Percentiles rank a stretch among this genome's conserved stretches.
phyloP scores from a whole-genome alignment of 2,113 vertebrate genomes.

The Hippopotamus amphibius region DNA sequence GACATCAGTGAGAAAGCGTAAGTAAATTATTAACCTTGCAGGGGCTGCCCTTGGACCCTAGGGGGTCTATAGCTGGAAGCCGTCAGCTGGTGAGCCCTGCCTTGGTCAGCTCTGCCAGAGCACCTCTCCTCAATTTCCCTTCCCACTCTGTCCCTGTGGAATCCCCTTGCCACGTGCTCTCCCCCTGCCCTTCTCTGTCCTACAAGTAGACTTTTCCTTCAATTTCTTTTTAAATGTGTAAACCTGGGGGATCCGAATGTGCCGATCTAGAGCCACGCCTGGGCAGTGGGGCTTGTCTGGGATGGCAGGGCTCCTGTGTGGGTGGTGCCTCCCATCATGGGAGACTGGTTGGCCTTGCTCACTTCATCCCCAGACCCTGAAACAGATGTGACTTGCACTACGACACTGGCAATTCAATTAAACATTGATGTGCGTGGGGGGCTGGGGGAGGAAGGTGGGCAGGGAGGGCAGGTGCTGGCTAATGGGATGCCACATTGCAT shows the following conservation, averaged over 20 bases:
- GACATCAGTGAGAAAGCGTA: neutral
- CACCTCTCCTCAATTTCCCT: neutral
- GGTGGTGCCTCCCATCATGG: neutral
- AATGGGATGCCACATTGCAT: slow-evolving; percentile 95
- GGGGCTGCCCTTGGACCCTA: neutral
- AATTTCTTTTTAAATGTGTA: neutral
- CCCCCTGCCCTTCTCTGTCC: neutral
- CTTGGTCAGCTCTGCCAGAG: neutral
- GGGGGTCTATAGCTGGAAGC: neutral
- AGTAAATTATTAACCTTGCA: neutral
- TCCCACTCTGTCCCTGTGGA: neutral
- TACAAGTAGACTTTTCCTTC: neutral
- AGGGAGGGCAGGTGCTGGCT: slow-evolving; percentile 83
- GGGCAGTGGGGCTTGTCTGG: neutral
- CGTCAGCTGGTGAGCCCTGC: neutral
- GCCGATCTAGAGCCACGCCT: neutral
- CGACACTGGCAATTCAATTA: slow-evolving; percentile 95
- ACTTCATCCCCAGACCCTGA: slow-evolving; percentile 93
- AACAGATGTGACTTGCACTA: slow-evolving; percentile 94
- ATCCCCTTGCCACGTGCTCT: neutral
- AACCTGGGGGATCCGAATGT: neutral
- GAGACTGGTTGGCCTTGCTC: neutral
- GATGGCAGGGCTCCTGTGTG: neutral
- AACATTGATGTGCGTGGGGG: slow-evolving; percentile 92
- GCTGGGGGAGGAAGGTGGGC: slow-evolving; percentile 87